A percentile compares a stretch with the other conserved stretches of the same genome.
Evolutionary conservation across 2,113 vertebrate genomes (phyloP).

Genomic region (Bos javanicus): DNA sequence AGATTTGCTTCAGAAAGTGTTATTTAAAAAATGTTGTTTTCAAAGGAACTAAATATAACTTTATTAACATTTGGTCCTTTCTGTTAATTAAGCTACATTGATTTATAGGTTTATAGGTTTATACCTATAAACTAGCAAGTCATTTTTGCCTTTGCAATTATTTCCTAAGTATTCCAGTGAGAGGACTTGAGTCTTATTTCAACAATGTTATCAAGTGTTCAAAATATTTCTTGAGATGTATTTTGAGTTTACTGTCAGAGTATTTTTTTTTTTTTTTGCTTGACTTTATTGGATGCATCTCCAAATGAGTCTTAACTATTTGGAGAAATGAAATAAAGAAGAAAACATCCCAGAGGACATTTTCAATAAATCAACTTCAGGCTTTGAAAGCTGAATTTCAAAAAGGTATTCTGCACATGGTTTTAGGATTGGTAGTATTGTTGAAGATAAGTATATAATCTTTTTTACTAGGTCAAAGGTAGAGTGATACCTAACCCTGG

Average conservation of each 20-base stretch:
- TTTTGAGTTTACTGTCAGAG: background rate
- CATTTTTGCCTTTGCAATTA: background rate
- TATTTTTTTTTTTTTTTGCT: background rate
- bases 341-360: background rate
- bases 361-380: background rate
- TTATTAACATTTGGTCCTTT: background rate
- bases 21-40: conserved; percentile 6
- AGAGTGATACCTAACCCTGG: background rate
- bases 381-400: background rate
- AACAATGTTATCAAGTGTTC: background rate
- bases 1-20: background rate
- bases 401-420: background rate
- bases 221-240: background rate
- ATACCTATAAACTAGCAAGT: background rate
- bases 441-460: background rate
- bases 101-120: background rate
- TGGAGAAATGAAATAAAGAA: background rate
- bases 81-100: background rate
- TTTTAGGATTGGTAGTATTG: background rate
- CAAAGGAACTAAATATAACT: background rate
- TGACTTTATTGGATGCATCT: background rate
- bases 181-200: background rate
- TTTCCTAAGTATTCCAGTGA: background rate
- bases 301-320: background rate
- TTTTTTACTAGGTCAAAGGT: background rate